Evolutionary conservation across 2,113 vertebrate genomes (phyloP).

Genomic region (Ahaetulla prasina): DNA sequence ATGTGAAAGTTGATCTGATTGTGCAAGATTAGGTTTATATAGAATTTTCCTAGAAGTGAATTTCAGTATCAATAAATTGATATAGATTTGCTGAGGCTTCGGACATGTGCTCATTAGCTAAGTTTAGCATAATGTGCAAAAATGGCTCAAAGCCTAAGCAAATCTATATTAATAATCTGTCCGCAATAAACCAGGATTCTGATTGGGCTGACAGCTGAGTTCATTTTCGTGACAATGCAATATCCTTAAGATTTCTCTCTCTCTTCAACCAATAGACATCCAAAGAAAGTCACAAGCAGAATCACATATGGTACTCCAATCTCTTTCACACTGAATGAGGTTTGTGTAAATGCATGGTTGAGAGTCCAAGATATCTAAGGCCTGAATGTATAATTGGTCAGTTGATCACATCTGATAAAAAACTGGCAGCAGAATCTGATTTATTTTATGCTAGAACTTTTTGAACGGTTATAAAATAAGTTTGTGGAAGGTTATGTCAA

Average conservation of each 20-base stretch:
- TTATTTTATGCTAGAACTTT: neutral
- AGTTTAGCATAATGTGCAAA: neutral
- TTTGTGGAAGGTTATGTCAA: neutral
- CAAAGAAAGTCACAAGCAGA: neutral
- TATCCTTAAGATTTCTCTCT: neutral
- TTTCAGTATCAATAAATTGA: neutral
- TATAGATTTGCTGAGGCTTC: neutral
- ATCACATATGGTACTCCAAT: neutral
- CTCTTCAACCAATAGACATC: neutral
- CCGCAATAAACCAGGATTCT: neutral
- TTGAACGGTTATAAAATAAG: neutral
- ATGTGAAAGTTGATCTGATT: neutral
- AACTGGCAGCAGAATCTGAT: neutral
- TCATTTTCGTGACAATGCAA: neutral
- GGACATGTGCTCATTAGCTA: neutral
- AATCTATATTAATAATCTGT: neutral
- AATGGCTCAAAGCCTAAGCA: neutral
- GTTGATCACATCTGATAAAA: neutral
- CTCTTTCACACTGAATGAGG: neutral
- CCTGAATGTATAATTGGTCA: neutral
- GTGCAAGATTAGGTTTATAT: neutral
- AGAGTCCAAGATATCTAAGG: neutral
- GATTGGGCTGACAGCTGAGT: neutral
- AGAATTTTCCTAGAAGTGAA: neutral
- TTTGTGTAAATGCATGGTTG: neutral